Evolutionary conservation across 2,113 vertebrate species (phyloP).

Genomic region (Gymnorhina tibicen): DNA sequence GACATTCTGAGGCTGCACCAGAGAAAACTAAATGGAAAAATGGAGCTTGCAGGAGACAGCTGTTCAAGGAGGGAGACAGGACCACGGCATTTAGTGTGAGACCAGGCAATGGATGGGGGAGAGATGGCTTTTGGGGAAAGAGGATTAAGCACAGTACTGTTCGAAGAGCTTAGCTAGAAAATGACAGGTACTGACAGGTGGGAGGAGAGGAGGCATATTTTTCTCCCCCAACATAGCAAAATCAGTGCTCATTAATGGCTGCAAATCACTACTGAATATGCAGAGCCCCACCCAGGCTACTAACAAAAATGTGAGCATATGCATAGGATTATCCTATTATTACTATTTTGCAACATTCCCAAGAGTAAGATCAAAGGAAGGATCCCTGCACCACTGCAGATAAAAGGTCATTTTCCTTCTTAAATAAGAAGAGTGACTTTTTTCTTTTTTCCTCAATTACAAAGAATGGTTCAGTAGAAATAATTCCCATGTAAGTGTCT

Average conservation of each 20-base stretch:
- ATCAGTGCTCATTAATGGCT: not conserved
- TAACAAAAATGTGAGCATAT: not conserved
- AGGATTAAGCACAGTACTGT: not conserved
- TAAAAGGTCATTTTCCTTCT: not conserved
- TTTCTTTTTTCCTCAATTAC: not conserved
- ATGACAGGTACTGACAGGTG: not conserved
- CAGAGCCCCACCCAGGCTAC: not conserved
- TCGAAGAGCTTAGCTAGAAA: not conserved
- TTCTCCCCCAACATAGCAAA: not conserved
- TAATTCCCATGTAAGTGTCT: not conserved
- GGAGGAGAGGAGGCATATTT: not conserved
- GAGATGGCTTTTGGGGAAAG: not conserved
- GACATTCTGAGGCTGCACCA: not conserved
- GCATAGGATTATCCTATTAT: not conserved
- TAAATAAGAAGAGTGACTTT: not conserved
- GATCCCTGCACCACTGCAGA: not conserved
- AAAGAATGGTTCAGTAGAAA: not conserved
- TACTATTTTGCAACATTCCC: not conserved
- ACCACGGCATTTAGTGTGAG: not conserved
- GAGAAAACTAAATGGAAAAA: not conserved
- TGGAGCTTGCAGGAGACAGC: not conserved
- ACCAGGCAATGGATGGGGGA: no score
- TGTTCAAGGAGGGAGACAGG: not conserved
- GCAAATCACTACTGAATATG: not conserved
- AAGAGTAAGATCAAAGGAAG: not conserved